Conservation (phyloP, 2,888 invertebrate genomes). For the Clanis bilineata region DNA sequence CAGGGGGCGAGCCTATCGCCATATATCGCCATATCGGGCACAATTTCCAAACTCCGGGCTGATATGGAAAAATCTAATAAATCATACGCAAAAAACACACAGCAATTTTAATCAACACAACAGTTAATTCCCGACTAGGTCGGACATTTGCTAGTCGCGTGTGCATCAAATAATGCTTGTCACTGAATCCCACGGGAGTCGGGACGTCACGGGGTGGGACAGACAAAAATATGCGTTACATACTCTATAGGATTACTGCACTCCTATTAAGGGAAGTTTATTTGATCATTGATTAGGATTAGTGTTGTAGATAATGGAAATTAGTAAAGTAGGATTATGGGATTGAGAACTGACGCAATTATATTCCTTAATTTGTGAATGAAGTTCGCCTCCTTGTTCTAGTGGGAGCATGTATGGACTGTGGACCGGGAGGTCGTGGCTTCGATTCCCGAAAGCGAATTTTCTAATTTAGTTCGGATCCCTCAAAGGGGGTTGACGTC, state of each 20-base stretch:
- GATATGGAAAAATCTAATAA: too few relatives aligned
- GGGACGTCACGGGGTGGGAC: not conserved
- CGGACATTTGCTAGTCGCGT: slow-evolving; percentile 9
- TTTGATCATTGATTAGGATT: not conserved
- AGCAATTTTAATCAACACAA: not conserved
- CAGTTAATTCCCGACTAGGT: slow-evolving; percentile 6
- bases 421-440: too few relatives aligned
- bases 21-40: too few relatives aligned
- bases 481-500: too few relatives aligned
- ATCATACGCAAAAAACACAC: not conserved
- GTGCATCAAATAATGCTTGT: slow-evolving; percentile 10
- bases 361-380: too few relatives aligned
- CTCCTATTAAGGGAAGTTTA: not conserved
- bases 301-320: not conserved
- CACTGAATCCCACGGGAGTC: not conserved
- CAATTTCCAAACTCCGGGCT: too few relatives aligned
- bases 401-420: too few relatives aligned
- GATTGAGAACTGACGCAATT: not conserved
- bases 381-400: too few relatives aligned
- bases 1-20: too few relatives aligned
- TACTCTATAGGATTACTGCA: slow-evolving; percentile 1
- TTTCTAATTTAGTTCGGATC: too few relatives aligned
- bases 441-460: too few relatives aligned
- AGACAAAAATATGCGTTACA: slow-evolving; percentile 3
- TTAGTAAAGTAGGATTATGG: not conserved